phyloP scores from a whole-genome alignment of 2,888 invertebrate species.

The Periphyllus acericola region DNA sequence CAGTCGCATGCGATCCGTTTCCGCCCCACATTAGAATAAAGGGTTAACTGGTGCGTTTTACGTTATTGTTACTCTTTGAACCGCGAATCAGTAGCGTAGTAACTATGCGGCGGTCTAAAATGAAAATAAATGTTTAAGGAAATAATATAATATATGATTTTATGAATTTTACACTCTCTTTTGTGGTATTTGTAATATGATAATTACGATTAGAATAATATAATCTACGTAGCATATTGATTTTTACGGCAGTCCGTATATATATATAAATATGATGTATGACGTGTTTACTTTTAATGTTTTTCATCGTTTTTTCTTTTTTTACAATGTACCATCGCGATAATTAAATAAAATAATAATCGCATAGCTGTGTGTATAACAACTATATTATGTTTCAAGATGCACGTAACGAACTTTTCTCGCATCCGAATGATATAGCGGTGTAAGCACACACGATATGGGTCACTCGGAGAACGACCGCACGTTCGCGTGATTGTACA shows the following conservation, averaged over 20 bases:
- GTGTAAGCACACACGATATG: neutral
- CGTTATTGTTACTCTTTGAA: neutral
- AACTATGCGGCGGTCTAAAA: neutral
- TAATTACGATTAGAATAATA: too few species aligned
- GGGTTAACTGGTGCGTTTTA: neutral
- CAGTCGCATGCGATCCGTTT: neutral
- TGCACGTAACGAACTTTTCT: neutral
- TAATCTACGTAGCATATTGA: too few species aligned
- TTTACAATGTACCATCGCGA: too few species aligned
- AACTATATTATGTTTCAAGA: neutral
- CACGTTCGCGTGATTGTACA: neutral
- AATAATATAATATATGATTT: neutral
- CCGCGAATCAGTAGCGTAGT: neutral
- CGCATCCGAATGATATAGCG: neutral
- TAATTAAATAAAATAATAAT: too few species aligned
- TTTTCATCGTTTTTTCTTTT: too few species aligned
- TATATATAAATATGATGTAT: too few species aligned
- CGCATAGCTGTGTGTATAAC: neutral
- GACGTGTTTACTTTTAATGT: too few species aligned
- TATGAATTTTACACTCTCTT: neutral
- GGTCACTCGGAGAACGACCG: neutral
- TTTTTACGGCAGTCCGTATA: too few species aligned
- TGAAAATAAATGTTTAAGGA: too few species aligned
- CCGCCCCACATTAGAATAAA: neutral
- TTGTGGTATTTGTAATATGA: too few species aligned